Evolutionary conservation across 2,113 vertebrate species (phyloP).

Genomic region (Scophthalmus maximus): DNA sequence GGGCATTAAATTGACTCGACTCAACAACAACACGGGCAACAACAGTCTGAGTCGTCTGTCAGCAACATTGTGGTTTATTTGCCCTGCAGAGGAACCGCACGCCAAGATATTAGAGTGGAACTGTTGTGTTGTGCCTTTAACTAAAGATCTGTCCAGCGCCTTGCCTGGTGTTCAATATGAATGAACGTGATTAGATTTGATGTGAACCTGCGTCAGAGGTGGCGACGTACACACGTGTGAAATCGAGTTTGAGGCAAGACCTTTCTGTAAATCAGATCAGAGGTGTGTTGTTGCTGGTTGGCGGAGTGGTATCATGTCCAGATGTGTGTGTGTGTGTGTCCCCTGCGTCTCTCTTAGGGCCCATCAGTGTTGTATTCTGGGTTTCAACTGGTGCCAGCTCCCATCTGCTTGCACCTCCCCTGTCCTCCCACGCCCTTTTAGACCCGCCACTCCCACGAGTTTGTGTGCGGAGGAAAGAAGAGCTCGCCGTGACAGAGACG

Average conservation of each 20-base stretch:
- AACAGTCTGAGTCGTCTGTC: too few relatives aligned
- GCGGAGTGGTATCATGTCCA: conserved; percentile 33
- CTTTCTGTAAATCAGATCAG: conserved; percentile 11
- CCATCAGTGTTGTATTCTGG: conserved; percentile 64
- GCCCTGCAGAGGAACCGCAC: too few relatives aligned
- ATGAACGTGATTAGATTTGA: neutral
- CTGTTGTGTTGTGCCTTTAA: neutral
- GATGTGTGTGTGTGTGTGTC: too few relatives aligned
- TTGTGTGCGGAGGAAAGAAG: conserved; percentile 27
- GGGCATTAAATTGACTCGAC: too few relatives aligned
- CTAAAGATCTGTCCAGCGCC: neutral
- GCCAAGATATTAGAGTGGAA: too few relatives aligned
- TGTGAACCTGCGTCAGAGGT: neutral
- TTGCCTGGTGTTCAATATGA: neutral
- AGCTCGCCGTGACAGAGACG: conserved; percentile 35
- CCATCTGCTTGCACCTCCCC: conserved; percentile 42
- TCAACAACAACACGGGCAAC: too few relatives aligned
- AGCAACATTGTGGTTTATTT: too few relatives aligned
- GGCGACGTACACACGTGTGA: neutral
- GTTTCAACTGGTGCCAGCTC: conserved; percentile 1
- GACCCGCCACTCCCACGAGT: conserved; percentile 49
- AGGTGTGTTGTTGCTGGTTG: conserved; percentile 21
- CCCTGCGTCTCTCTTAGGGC: conserved; percentile 27
- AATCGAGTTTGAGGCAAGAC: conserved; percentile 11
- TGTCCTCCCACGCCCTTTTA: conserved; percentile 62